Evolutionary conservation across 2,888 invertebrate species (phyloP).

Genomic region (Choreutis nemorana): DNA sequence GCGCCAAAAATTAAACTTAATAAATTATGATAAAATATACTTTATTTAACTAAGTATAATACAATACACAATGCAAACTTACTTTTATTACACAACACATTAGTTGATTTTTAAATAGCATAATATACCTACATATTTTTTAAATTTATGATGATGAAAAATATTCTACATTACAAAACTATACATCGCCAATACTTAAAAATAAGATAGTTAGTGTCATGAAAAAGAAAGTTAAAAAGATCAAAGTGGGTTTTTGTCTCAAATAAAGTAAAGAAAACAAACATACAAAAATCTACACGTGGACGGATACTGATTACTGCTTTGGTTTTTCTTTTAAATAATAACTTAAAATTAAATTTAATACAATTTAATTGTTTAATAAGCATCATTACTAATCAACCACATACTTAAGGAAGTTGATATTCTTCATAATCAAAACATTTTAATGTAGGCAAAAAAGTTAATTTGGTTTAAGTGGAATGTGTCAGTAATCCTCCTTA

Average conservation of each 20-base stretch:
- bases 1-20: constrained; percentile 31
- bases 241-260: too few relatives aligned
- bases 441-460: too few relatives aligned
- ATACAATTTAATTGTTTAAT: neutral
- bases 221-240: constrained; percentile 3
- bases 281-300: constrained; percentile 52
- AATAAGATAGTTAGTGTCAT: constrained; percentile 2
- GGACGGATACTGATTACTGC: constrained; percentile 67
- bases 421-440: too few relatives aligned
- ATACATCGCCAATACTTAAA: constrained; percentile 5
- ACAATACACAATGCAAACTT: neutral
- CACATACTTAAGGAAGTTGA: too few relatives aligned
- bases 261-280: too few relatives aligned
- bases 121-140: too few relatives aligned
- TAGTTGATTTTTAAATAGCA: too few relatives aligned
- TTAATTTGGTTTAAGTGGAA: constrained; percentile 27
- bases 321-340: constrained; percentile 47
- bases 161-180: constrained; percentile 14
- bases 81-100: too few relatives aligned
- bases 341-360: constrained; percentile 1
- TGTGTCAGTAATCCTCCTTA: constrained; percentile 36
- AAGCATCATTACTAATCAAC: neutral
- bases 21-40: constrained; percentile 3
- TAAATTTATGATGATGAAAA: constrained; percentile 21
- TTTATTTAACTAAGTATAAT: neutral